Percentiles rank a stretch among this genome's conserved stretches.
Evolutionary conservation across 2,113 vertebrate genomes (phyloP).

Genomic region (Seriola rivoliana): DNA sequence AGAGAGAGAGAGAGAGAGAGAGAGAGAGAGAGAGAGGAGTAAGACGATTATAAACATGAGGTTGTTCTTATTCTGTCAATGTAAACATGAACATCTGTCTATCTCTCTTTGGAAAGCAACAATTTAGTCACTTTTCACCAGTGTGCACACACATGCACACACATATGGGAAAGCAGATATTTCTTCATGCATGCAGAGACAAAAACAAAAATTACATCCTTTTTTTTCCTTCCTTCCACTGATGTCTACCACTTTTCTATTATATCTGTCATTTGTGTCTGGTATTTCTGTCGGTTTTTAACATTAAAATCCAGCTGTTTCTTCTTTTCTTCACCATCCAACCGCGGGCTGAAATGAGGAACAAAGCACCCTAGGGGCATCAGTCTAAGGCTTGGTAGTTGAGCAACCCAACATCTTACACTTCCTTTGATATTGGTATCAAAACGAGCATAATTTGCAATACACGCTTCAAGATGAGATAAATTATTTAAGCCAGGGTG

Average conservation of each 20-base stretch:
- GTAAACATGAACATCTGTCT: slow-evolving; percentile 70
- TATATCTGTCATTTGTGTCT: slow-evolving; percentile 18
- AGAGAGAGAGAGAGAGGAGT: slow-evolving; percentile 3
- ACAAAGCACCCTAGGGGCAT: slow-evolving; percentile 79
- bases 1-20: slow-evolving; percentile 9
- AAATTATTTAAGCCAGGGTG: slow-evolving; percentile 82
- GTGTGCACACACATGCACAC: not conserved
- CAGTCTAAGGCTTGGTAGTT: slow-evolving; percentile 52
- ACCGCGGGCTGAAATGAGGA: slow-evolving; percentile 20
- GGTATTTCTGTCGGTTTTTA: slow-evolving; percentile 38
- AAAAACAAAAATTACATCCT: slow-evolving; percentile 10
- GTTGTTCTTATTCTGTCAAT: slow-evolving; percentile 84
- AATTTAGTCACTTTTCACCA: slow-evolving; percentile 22
- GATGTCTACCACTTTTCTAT: slow-evolving; percentile 17
- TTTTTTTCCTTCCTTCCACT: slow-evolving; percentile 1
- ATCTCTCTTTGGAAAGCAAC: slow-evolving; percentile 32
- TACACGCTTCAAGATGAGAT: slow-evolving; percentile 79
- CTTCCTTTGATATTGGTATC: slow-evolving; percentile 80
- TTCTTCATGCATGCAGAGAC: slow-evolving; percentile 4
- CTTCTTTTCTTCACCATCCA: slow-evolving; percentile 22
- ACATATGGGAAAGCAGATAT: slow-evolving; percentile 4
- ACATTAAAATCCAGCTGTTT: slow-evolving; percentile 74
- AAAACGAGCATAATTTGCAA: slow-evolving; percentile 81
- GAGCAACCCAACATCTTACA: slow-evolving; percentile 51
- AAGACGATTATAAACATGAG: slow-evolving; percentile 57